Evolutionary conservation across 2,113 vertebrate species (phyloP), one percentile per base, ranked within the genome.

Genomic region (Pagrus major): DNA sequence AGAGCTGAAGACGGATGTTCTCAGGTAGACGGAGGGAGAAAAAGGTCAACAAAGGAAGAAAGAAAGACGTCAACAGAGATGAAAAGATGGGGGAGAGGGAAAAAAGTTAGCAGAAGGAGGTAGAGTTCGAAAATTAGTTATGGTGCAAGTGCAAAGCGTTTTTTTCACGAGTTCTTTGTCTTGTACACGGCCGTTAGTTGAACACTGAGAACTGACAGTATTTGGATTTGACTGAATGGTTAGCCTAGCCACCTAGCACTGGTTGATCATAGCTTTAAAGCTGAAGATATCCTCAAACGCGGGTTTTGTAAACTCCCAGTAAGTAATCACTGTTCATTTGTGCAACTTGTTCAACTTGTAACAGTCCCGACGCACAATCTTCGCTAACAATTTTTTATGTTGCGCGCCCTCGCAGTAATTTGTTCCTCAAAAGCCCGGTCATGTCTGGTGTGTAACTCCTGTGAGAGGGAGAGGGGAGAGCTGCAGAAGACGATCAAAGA

Each of bases 1-100:
- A 71, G 61, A 78, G 37, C 63, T 59, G 23, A 31, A 60, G 44
- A 65, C 7, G 29, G 33, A 39, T 51, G 70, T 7, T 33, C 18
- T 35, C 44, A 21, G 63, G 67, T 51, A 27, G 46, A 72, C 0
- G 42, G 59, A 49, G 12, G 2, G 23, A 37, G 41, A 37, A 16
- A 33, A 46, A 55, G 58, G 31, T 80, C 31, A 49, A 9, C 18
- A 18, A 35, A 44, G 39, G 35, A n/a, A 46, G 69, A 10, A 3
- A 41, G 29, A 35, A 42, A 25, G 35, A 39, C 0, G 35, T 70
- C 49, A 41, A 9, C 35, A 7, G 25, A 31, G 49, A 12, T 1
- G 15, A 33, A 37, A 12, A 20, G 27, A 20, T 20, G 47, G 23
- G 21, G 47, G 29, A 5, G 5, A 6, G 10, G 20, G 15, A 29